These are phyloP conservation scores for Drosophila rubida DNA, from an alignment of 2,888 invertebrate species.

Conservation along the genomic window DNA sequence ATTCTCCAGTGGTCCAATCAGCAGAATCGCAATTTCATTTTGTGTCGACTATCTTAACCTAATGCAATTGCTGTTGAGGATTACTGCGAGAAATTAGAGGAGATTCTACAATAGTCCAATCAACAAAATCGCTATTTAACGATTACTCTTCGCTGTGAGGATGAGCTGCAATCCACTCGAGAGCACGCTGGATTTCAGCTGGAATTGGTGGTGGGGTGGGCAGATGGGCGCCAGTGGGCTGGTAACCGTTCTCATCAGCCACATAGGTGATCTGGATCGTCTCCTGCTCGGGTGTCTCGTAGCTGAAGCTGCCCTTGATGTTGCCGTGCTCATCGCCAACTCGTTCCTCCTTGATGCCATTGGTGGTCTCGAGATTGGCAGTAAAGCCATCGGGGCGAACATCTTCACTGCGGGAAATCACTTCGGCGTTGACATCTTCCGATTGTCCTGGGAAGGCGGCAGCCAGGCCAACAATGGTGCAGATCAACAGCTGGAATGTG, in stretches of 20 bases:
- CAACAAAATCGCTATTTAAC: too few relatives aligned
- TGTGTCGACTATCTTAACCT: too few relatives aligned
- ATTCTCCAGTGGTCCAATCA: too few relatives aligned
- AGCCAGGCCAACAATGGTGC: conserved; percentile 62
- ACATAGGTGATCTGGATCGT: conserved; percentile 68
- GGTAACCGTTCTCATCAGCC: conserved; percentile 80
- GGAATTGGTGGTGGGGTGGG: conserved; percentile 70
- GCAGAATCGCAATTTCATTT: too few relatives aligned
- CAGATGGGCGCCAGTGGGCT: conserved; percentile 58
- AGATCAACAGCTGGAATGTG: conserved; percentile 57
- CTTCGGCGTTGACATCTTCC: background rate
- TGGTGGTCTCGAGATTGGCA: background rate
- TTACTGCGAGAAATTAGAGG: too few relatives aligned
- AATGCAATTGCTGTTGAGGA: too few relatives aligned
- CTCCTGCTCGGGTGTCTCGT: conserved; percentile 75
- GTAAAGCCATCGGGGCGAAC: conserved; percentile 3
- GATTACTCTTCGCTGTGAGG: conserved; percentile 17
- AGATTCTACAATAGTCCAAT: too few relatives aligned
- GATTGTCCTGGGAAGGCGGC: conserved; percentile 33
- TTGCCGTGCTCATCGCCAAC: conserved; percentile 64
- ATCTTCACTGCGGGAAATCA: conserved; percentile 34
- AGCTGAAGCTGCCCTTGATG: conserved; percentile 66
- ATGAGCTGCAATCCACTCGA: conserved; percentile 63
- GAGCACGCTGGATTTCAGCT: conserved; percentile 46
- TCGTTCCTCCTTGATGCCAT: background rate